Conservation (phyloP, 2,113 vertebrate species). For the Spermophilus dauricus region DNA sequence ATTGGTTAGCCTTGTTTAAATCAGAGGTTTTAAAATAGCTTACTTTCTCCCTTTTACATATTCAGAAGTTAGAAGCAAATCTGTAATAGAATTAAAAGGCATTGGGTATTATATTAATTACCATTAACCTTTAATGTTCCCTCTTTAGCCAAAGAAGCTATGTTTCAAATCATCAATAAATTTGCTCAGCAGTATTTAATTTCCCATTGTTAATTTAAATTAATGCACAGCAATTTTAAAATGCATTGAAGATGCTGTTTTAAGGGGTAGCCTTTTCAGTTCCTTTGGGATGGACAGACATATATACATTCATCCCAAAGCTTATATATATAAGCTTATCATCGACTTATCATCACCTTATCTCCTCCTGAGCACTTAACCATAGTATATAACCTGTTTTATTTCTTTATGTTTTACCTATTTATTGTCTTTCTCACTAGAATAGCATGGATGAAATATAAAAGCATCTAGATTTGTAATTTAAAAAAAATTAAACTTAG, state of each 20-base stretch:
- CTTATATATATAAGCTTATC: neutral
- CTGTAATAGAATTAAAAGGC: conserved; percentile 8
- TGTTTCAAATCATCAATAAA: conserved; percentile 13
- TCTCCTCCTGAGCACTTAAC: neutral
- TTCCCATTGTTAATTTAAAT: conserved; percentile 33
- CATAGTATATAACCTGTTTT: conserved; percentile 54
- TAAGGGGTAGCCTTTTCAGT: neutral
- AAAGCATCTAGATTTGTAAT: conserved; percentile 23
- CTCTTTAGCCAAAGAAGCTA: neutral
- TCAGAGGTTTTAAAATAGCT: conserved; percentile 51
- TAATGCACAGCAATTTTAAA: neutral
- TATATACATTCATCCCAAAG: neutral
- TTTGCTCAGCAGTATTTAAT: conserved; percentile 55
- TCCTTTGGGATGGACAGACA: neutral
- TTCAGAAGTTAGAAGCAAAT: conserved; percentile 64
- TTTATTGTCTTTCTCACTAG: neutral
- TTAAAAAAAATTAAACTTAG: neutral
- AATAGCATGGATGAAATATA: conserved; percentile 22
- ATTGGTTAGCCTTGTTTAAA: conserved; percentile 30
- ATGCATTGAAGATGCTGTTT: conserved; percentile 21
- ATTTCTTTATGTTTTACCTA: neutral
- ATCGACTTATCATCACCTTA: neutral
- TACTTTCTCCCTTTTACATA: conserved; percentile 57
- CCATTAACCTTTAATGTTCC: conserved; percentile 29
- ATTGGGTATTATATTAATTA: conserved; percentile 9